Percentiles rank a stretch among this genome's conserved stretches.
phyloP scores from a whole-genome alignment of 2,888 invertebrate species.

The Agrotis exclamationis region DNA sequence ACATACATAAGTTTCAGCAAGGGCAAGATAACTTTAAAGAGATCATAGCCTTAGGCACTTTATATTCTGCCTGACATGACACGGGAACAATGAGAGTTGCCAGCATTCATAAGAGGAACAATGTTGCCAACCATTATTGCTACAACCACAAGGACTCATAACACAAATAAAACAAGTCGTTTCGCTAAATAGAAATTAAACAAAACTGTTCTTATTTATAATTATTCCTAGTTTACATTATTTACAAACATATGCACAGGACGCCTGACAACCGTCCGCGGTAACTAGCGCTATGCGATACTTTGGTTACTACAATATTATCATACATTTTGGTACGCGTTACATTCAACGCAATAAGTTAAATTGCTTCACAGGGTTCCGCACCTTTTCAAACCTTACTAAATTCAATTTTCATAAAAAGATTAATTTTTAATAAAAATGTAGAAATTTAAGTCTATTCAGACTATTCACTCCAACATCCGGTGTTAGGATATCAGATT shows the following conservation, averaged over 20 bases:
- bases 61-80: conserved; percentile 24
- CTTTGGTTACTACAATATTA: conserved; percentile 73
- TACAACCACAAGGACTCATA: conserved; percentile 53
- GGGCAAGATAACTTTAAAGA: conserved; percentile 28
- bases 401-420: conserved; percentile 44
- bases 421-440: conserved; percentile 39
- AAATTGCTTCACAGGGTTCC: conserved; percentile 62
- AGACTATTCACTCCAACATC: conserved; percentile 37
- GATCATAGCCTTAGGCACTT: conserved; percentile 37
- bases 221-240: conserved; percentile 68
- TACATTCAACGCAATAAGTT: conserved; percentile 64
- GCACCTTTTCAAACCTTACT: conserved; percentile 37
- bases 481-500: conserved; percentile 13
- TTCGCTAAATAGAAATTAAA: conserved; percentile 63
- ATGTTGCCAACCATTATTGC: conserved; percentile 39
- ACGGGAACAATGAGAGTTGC: conserved; percentile 20
- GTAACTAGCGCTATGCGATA: conserved; percentile 76
- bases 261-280: conserved; percentile 59
- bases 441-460: conserved; percentile 46
- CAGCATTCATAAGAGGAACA: conserved; percentile 27
- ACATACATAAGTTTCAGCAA: background rate
- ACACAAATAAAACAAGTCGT: conserved; percentile 64
- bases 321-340: conserved; percentile 76
- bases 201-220: conserved; percentile 70
- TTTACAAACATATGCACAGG: conserved; percentile 70